Conservation (phyloP, 2,797 vertebrate genomes). For the Esox masquinongy region DNA sequence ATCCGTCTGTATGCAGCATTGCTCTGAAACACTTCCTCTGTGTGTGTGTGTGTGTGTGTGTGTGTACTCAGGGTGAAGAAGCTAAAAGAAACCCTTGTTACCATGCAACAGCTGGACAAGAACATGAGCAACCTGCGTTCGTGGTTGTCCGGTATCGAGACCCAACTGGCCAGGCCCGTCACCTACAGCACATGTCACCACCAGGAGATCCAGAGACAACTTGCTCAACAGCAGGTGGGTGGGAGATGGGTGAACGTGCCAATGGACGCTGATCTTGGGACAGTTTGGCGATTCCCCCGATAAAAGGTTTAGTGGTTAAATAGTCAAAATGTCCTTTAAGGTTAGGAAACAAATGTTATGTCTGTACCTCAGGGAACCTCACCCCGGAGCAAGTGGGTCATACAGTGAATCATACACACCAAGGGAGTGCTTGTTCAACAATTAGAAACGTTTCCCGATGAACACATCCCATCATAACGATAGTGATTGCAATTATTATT, state of each 20-base stretch:
- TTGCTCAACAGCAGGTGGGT: conserved; percentile 91
- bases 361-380: background rate
- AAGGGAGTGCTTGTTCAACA: background rate
- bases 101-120: conserved; percentile 90
- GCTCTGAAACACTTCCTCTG: background rate
- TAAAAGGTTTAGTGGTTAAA: background rate
- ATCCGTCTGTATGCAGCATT: background rate
- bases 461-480: background rate
- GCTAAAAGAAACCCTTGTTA: conserved; percentile 89
- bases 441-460: background rate
- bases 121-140: conserved; percentile 93
- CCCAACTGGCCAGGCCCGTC: conserved; percentile 87
- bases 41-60: background rate
- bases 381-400: too few relatives aligned
- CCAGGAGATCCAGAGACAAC: conserved; percentile 93
- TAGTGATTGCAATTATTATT: background rate
- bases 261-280: background rate
- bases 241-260: background rate
- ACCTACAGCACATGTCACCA: conserved; percentile 88
- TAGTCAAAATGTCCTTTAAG: background rate
- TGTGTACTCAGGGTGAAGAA: conserved; percentile 85
- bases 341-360: background rate
- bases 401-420: background rate
- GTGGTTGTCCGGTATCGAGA: conserved; percentile 89
- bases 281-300: background rate